phyloP scores from a whole-genome alignment of 2,888 invertebrate species.

The Teinopalpus imperialis region DNA sequence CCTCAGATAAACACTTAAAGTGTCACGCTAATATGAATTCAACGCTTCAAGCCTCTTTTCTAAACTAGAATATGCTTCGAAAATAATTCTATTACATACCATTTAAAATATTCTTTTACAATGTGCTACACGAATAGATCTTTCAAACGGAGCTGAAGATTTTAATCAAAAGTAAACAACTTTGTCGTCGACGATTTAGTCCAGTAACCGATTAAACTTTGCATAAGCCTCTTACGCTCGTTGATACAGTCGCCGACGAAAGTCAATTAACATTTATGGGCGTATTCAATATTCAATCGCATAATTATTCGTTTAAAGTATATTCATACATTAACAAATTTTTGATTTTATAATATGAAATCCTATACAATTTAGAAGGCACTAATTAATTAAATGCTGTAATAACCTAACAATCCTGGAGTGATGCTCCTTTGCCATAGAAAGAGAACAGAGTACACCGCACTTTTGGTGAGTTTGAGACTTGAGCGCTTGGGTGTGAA shows the following conservation, averaged over 20 bases:
- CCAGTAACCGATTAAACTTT: constrained; percentile 53
- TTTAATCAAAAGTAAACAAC: constrained; percentile 27
- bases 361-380: too few relatives aligned
- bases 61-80: constrained; percentile 3
- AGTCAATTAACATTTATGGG: constrained; percentile 26
- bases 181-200: constrained; percentile 34
- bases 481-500: too few relatives aligned
- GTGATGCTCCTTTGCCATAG: too few relatives aligned
- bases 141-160: constrained; percentile 17
- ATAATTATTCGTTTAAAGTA: constrained; percentile 3
- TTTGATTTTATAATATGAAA: too few relatives aligned
- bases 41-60: background rate
- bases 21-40: too few relatives aligned
- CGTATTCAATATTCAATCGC: constrained; percentile 14
- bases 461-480: too few relatives aligned
- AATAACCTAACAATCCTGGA: too few relatives aligned
- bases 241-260: constrained; percentile 31
- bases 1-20: too few relatives aligned
- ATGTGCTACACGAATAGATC: constrained; percentile 7
- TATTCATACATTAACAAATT: too few relatives aligned
- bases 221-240: constrained; percentile 50
- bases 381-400: too few relatives aligned
- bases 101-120: constrained; percentile 14
- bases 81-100: constrained; percentile 1
- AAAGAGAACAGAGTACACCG: too few relatives aligned